Conservation (phyloP, 2,113 vertebrate genomes). For the Rhipidura dahli region DNA sequence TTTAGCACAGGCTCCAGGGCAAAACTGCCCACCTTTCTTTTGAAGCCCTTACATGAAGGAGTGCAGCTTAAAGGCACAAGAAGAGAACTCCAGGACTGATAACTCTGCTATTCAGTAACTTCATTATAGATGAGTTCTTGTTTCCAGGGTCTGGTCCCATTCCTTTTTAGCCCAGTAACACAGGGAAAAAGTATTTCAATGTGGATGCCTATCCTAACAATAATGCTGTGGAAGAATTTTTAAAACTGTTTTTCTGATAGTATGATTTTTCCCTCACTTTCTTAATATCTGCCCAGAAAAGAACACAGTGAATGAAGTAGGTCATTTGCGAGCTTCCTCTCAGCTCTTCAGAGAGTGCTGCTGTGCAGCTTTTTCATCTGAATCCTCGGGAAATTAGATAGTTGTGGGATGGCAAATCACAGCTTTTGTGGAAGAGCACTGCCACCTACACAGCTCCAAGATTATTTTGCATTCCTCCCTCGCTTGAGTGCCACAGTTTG, state of each 20-base stretch:
- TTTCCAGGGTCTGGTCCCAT: background rate
- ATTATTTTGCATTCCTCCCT: background rate
- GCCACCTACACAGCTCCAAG: background rate
- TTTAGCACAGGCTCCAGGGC: background rate
- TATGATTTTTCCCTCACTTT: background rate
- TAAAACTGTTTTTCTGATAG: background rate
- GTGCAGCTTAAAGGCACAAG: background rate
- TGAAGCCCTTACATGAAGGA: background rate
- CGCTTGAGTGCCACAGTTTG: background rate
- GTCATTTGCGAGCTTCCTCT: background rate
- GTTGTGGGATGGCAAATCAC: background rate
- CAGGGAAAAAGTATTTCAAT: background rate
- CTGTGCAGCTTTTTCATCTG: background rate
- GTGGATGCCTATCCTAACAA: background rate
- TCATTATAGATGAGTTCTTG: background rate
- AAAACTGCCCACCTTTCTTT: background rate
- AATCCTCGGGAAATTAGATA: background rate
- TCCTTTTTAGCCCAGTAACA: background rate
- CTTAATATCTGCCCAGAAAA: background rate
- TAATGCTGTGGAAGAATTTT: background rate
- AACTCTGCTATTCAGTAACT: background rate
- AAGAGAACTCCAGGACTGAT: background rate
- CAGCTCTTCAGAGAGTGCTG: background rate
- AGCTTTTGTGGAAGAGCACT: background rate
- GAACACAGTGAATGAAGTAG: background rate